Evolutionary conservation across 2,113 vertebrate genomes (phyloP).

Genomic region (Balaeniceps rex): DNA sequence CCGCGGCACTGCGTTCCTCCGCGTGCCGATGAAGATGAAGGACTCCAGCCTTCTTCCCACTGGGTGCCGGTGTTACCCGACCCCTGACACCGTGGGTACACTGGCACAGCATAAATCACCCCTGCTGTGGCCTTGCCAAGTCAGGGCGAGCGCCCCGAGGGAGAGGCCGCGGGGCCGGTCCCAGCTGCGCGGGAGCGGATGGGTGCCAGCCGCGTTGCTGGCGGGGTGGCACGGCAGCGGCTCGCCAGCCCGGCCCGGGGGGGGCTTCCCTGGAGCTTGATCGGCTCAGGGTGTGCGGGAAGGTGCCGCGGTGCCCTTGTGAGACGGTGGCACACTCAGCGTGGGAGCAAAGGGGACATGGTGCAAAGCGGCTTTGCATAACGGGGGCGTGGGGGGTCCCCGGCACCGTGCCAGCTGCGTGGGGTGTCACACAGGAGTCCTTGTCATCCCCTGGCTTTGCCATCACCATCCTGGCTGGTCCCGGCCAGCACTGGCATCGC

Average conservation of each 20-base stretch:
- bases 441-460: background rate
- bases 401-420: accelerated
- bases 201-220: background rate
- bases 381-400: accelerated
- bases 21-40: background rate
- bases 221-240: background rate
- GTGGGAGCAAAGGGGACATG: background rate
- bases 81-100: background rate
- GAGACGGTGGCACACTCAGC: background rate
- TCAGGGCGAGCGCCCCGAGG: background rate
- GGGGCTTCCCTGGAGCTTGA: background rate
- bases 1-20: accelerated
- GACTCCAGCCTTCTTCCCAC: background rate
- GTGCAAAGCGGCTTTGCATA: background rate
- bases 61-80: accelerated
- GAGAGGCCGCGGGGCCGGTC: background rate
- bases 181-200: background rate
- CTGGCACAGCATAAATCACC: background rate
- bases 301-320: background rate
- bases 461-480: background rate
- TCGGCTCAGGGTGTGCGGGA: accelerated
- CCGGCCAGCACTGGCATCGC: accelerated
- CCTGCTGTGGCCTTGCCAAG: background rate
- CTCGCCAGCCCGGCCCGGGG: background rate
- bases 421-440: background rate